Percentiles rank a stretch among this genome's conserved stretches.
Evolutionary conservation across 2,888 invertebrate genomes (phyloP).

Genomic region (Odontocerum albicorne): DNA sequence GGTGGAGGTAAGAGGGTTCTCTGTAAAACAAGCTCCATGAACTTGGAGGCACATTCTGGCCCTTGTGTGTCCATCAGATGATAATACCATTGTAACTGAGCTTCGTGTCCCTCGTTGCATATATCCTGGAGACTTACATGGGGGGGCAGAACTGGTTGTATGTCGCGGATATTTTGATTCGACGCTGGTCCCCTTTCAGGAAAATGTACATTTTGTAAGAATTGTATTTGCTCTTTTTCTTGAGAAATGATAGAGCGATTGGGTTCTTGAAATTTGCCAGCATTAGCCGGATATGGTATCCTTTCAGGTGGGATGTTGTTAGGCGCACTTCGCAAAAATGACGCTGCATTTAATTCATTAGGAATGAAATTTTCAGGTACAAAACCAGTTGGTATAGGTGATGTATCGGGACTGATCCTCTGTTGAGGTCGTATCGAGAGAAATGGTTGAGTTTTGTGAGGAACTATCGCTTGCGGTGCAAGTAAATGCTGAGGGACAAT

Average conservation of each 20-base stretch:
- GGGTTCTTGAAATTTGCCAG: conserved; percentile 37
- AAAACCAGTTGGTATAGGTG: conserved; percentile 27
- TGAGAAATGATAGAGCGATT: conserved; percentile 31
- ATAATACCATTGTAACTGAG: conserved; percentile 59
- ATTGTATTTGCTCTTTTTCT: conserved; percentile 57
- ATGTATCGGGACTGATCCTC: conserved; percentile 31
- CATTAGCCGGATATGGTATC: conserved; percentile 34
- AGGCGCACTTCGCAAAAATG: conserved; percentile 35
- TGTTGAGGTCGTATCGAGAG: conserved; percentile 46
- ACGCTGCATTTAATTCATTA: conserved; percentile 38
- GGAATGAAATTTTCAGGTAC: conserved; percentile 33
- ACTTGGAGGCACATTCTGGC: conserved; percentile 59
- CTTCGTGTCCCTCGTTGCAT: conserved; percentile 55
- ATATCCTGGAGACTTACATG: conserved; percentile 61
- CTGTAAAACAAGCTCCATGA: conserved; percentile 49
- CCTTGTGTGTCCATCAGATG: conserved; percentile 58
- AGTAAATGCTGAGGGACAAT: conserved; percentile 32
- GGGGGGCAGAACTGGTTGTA: conserved; percentile 49
- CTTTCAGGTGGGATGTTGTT: conserved; percentile 36
- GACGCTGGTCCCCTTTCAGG: conserved; percentile 45
- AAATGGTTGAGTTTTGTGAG: conserved; percentile 41
- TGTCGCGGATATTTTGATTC: conserved; percentile 38
- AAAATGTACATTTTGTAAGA: conserved; percentile 61
- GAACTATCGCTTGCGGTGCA: conserved; percentile 25
- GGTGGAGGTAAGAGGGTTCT: conserved; percentile 30